Evolutionary conservation across 2,888 invertebrate species (phyloP), one percentile per base, ranked within the genome.

Genomic region (Cataglyphis rosenhaueri): DNA sequence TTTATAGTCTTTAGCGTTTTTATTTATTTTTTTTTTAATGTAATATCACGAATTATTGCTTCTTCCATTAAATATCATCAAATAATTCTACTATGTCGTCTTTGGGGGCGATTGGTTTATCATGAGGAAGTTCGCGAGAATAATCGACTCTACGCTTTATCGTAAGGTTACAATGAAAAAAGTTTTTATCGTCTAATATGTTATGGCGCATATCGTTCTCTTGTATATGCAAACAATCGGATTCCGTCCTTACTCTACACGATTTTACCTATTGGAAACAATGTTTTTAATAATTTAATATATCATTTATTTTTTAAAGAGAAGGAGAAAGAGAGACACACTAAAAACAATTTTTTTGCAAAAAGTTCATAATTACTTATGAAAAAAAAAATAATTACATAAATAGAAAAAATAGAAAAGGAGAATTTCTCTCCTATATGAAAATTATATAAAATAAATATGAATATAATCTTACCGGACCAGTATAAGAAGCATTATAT

Each of bases 401-500:
- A 38, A 25, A 25, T 1, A 25, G 21, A 38, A 38, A 59, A 57
- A 25, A 73, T 59, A 61, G 29, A 15, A 73, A 73, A 44, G 1
- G 32, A 70, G 21, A 10, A 9, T 8, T 52, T 8, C n/a, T 6
- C 18, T 0, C 18, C 35, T 38, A 44, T 35, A 57, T 29, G 32
- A 68, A 59, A 52, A 41, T 44, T 38, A 32, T 38, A 52, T n/a
- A 0, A 35, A 41, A 59, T 25, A 35, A n/a, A 3, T 48, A 10
- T 74, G 9, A 57, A 59, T 5, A 38, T 64, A 55, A 12, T 68
- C 32, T 78, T 78, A 78, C 78, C 59, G 1, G 84, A 32, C 73
- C 65, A 35, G 66, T 82, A 66, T 83, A 86, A 75, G 68, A 73
- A 76, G 81, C 62, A 76, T 81, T 82, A 81, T 83, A 83, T 85